A percentile compares a stretch with the other conserved stretches of the same genome.
These are phyloP conservation scores for Chesias legatella DNA, from an alignment of 2,888 invertebrate species.

Conservation along the genomic window DNA sequence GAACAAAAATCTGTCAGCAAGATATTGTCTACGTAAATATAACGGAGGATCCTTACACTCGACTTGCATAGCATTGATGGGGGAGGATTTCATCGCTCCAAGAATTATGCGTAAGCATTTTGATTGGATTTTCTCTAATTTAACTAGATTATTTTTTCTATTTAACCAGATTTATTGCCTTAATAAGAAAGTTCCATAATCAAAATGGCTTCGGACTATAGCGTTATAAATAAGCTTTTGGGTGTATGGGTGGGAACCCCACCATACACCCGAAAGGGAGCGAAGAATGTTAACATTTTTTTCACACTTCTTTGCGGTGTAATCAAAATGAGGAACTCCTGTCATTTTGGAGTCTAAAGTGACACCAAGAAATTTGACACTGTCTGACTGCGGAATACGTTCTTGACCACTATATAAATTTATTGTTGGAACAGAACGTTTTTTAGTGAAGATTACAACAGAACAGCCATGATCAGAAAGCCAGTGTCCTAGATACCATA, in stretches of 20 bases:
- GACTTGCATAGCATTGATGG: constrained; percentile 26
- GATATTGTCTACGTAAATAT: constrained; percentile 3
- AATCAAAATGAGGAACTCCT: constrained; percentile 13
- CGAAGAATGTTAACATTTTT: constrained; percentile 16
- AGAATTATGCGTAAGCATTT: constrained; percentile 26
- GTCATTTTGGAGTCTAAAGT: constrained; percentile 19
- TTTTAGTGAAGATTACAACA: constrained; percentile 22
- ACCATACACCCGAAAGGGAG: constrained; percentile 23
- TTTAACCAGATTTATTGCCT: constrained; percentile 24
- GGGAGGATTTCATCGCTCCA: constrained; percentile 32
- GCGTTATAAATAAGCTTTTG: constrained; percentile 27
- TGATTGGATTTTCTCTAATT: constrained; percentile 22
- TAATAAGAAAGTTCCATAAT: constrained; percentile 26
- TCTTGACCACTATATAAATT: neutral
- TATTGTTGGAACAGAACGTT: constrained; percentile 10
- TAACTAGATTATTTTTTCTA: too few relatives aligned
- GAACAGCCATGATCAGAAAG: constrained; percentile 13
- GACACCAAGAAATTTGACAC: constrained; percentile 25
- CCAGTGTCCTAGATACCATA: constrained; percentile 6
- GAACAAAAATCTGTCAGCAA: neutral
- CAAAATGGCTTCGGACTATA: constrained; percentile 25
- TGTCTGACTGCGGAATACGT: neutral
- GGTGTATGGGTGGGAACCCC: constrained; percentile 25
- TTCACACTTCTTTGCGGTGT: constrained; percentile 21
- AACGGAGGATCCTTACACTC: constrained; percentile 14